Evolutionary conservation across 2,113 vertebrate genomes (phyloP).

Genomic region (Eudyptes chrysolophus): DNA sequence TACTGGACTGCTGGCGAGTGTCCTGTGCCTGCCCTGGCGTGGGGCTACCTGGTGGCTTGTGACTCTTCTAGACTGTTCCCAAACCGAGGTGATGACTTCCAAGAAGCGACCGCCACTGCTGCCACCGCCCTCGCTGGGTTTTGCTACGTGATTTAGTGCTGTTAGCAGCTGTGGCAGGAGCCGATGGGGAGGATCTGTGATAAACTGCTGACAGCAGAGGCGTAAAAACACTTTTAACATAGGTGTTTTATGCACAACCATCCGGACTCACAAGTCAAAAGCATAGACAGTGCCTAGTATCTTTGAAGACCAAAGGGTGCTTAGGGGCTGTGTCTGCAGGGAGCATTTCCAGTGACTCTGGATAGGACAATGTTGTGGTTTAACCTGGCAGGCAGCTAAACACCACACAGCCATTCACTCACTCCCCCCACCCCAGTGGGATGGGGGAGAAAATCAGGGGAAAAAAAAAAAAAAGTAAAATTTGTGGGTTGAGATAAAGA

Average conservation of each 20-base stretch:
- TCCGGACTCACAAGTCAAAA: not conserved
- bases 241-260: not conserved
- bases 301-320: not conserved
- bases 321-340: not conserved
- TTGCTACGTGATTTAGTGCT: not conserved
- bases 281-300: rapidly evolving
- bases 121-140: not conserved
- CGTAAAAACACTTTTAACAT: not conserved
- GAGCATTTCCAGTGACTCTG: not conserved
- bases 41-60: not conserved
- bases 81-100: not conserved
- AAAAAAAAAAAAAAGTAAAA: no score
- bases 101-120: not conserved
- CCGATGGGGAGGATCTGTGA: not conserved
- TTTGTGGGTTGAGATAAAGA: no score
- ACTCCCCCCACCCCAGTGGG: no score
- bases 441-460: no score
- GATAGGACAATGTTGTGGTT: not conserved
- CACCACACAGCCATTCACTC: no score
- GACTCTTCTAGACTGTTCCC: not conserved
- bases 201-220: not conserved
- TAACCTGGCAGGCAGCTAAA: no score
- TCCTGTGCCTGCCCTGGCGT: rapidly evolving
- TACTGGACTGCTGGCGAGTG: rapidly evolving
- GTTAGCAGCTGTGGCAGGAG: not conserved